Conservation (phyloP, 1,140 invertebrate species). For the Lepidurus apus region DNA sequence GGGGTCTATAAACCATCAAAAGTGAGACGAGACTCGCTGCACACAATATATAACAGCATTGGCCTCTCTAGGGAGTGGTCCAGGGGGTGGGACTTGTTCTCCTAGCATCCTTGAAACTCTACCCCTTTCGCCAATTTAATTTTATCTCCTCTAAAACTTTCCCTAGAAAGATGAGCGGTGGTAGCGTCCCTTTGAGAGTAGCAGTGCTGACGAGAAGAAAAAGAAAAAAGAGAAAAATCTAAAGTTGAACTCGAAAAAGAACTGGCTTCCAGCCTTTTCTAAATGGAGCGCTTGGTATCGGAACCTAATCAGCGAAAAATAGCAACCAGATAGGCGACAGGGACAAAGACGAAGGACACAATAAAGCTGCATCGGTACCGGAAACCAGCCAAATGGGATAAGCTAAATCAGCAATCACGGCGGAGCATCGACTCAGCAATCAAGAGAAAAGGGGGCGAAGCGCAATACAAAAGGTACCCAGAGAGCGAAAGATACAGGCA, state of each 20-base stretch:
- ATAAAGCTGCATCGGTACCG: background rate
- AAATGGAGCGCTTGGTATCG: background rate
- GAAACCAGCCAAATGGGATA: constrained; percentile 3
- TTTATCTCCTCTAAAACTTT: constrained; percentile 4
- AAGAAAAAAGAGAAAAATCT: background rate
- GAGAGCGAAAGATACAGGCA: background rate
- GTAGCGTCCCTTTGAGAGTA: background rate
- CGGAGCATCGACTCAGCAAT: background rate
- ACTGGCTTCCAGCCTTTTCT: background rate
- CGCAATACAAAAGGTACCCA: background rate
- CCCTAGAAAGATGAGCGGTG: background rate
- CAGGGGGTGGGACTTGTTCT: background rate
- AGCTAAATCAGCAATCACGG: constrained; percentile 13
- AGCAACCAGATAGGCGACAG: background rate
- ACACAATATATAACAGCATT: background rate
- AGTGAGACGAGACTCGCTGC: background rate
- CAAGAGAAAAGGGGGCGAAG: background rate
- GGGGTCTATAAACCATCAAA: background rate
- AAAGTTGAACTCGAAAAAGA: background rate
- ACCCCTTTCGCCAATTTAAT: background rate
- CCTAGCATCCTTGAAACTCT: background rate
- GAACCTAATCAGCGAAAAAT: background rate
- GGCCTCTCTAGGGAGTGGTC: background rate
- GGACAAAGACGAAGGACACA: background rate
- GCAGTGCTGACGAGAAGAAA: background rate